These are phyloP conservation scores for Orthosia gothica DNA, from an alignment of 2,888 invertebrate genomes.

Conservation along the genomic window DNA sequence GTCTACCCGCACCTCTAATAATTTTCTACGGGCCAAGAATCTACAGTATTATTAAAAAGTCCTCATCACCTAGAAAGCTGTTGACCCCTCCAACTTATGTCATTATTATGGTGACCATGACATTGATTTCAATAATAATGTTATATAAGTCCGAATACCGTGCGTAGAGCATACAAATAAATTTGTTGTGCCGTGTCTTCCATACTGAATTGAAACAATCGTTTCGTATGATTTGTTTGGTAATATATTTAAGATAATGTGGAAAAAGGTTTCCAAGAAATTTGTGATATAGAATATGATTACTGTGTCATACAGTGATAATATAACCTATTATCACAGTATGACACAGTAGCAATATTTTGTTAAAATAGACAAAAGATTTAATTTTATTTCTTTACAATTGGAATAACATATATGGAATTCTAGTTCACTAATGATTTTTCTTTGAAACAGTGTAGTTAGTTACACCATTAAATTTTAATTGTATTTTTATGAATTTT, in stretches of 20 bases:
- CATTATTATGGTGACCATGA: slow-evolving; percentile 43
- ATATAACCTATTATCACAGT: background rate
- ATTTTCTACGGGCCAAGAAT: slow-evolving; percentile 12
- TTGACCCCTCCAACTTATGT: slow-evolving; percentile 20
- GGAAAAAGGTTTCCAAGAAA: background rate
- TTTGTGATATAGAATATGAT: too few species aligned
- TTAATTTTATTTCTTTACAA: too few species aligned
- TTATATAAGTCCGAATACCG: slow-evolving; percentile 37
- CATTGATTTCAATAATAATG: slow-evolving; percentile 47
- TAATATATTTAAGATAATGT: background rate
- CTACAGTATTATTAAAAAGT: background rate
- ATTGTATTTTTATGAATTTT: too few species aligned
- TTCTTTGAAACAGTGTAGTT: too few species aligned
- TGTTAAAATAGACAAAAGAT: too few species aligned
- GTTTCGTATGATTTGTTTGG: background rate
- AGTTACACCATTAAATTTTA: too few species aligned
- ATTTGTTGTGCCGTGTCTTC: too few species aligned
- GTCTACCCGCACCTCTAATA: background rate
- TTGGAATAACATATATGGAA: too few species aligned
- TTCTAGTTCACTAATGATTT: too few species aligned
- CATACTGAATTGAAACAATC: slow-evolving; percentile 6
- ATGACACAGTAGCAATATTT: too few species aligned
- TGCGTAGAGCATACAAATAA: slow-evolving; percentile 36
- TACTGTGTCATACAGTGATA: too few species aligned
- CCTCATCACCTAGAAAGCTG: slow-evolving; percentile 16